These are phyloP conservation scores for Rhopilema esculentum DNA, from an alignment of 30 jellyfish, hydroid and myxozoan species.

Conservation along the genomic window DNA sequence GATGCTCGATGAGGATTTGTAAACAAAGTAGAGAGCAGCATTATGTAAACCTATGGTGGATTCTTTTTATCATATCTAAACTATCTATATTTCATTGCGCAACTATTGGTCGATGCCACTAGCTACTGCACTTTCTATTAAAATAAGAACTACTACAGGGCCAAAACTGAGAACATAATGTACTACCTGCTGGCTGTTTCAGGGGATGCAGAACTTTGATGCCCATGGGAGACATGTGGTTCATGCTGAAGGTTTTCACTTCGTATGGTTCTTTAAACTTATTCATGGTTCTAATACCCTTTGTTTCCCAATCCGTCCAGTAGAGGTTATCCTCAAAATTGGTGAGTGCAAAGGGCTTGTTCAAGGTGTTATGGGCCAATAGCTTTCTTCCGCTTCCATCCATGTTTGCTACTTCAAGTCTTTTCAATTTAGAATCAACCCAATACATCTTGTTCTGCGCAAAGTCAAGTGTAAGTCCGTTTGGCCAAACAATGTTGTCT, in stretches of 20 bases:
- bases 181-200: slow-evolving; percentile 74
- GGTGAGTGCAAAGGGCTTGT: slow-evolving; percentile 81
- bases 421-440: slow-evolving; percentile 85
- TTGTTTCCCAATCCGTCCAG: slow-evolving; percentile 92
- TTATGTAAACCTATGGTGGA: too few species aligned
- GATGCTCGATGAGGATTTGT: too few species aligned
- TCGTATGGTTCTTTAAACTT: slow-evolving; percentile 32
- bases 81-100: too few species aligned
- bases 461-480: slow-evolving; percentile 88
- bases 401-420: slow-evolving; percentile 82
- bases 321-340: slow-evolving; percentile 74
- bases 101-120: too few species aligned
- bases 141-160: too few species aligned
- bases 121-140: too few species aligned
- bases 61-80: too few species aligned
- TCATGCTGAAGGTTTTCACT: slow-evolving; percentile 32
- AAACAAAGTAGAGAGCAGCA: too few species aligned
- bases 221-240: slow-evolving; percentile 82
- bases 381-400: slow-evolving; percentile 80
- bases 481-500: slow-evolving; percentile 87
- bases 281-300: slow-evolving; percentile 59
- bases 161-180: background rate
- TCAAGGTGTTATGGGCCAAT: slow-evolving; percentile 31
- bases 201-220: slow-evolving; percentile 76
- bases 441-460: slow-evolving; percentile 89